Base-by-base conservation (phyloP, 2,797 vertebrate species). In the Lophotriccus pileatus region DNA sequence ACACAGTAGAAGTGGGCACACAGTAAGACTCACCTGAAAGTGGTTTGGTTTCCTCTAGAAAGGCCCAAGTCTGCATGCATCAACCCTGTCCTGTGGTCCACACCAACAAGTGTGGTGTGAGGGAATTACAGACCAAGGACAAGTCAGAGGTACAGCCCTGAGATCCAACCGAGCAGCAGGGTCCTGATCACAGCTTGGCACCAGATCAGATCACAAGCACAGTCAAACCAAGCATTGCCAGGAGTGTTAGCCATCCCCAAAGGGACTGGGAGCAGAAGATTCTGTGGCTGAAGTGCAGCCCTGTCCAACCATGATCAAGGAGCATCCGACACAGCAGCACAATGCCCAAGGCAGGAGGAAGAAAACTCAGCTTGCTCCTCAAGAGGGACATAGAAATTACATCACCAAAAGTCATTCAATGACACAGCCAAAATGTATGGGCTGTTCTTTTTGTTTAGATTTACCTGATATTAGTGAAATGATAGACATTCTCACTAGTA, bases 71-170 rank as follows among this genome's bases (percentile, higher is more conserved):
- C 41, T 69, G 39, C 30, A 9, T 10, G 36, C n/a, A 55, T 18
- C 50, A 66, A 39, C 78, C 39, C 77, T 43, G 37, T 27, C 83
- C 47, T 37, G 36, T 39, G 37, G 30, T 55, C 52, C 47, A 56
- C 46, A 64, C 11, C 30, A 37, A 22, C 3, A 22, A 39, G 44
- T n/a, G n/a, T 73, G 55, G 58, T 64, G 46, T 25, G 37, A 58
- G 43, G 55, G 72, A 73, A 23, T n/a, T 30, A 14, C 30, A 84
- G 69, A 49, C 37, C 67, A 43, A 60, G 78, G 69, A 56, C 73
- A 84, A 1, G 3, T 23, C 2, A 9, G 63, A 6, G 47, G 17
- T 7, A 37, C 24, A 52, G 43, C 43, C 55, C 59, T 0, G 0
- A 59, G 75, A 50, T 39, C 22, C 75, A 39, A 27, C 17, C 58